A percentile compares a stretch with the other conserved stretches of the same genome.
These are phyloP conservation scores for Hemithea aestivaria DNA, from an alignment of 2,888 invertebrate species.

Conservation along the genomic window DNA sequence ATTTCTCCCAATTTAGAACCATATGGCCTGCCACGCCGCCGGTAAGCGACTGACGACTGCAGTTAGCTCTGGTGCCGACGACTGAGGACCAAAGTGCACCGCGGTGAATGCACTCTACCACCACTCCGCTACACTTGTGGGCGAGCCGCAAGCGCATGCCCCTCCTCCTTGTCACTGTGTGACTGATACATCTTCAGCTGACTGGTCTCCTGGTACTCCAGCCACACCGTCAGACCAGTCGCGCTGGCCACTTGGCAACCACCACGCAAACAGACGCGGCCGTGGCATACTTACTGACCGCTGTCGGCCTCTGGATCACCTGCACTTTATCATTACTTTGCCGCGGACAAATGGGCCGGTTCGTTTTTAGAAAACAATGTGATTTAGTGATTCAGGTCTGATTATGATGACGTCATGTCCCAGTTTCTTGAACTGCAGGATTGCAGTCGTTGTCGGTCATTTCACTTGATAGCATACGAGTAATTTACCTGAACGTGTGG, in stretches of 20 bases:
- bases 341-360: too few species aligned
- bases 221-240: conserved; percentile 56
- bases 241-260: conserved; percentile 73
- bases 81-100: conserved; percentile 14
- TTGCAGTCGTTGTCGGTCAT: background rate
- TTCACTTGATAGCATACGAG: conserved; percentile 3
- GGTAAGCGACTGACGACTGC: background rate
- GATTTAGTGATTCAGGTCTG: background rate
- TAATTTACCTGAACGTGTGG: too few species aligned
- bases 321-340: background rate
- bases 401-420: conserved; percentile 6
- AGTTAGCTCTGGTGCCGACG: too few species aligned
- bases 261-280: conserved; percentile 44
- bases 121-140: conserved; percentile 25
- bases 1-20: background rate
- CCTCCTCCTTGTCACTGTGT: conserved; percentile 23
- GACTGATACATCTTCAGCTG: conserved; percentile 26
- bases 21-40: background rate
- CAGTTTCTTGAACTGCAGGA: background rate
- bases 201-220: conserved; percentile 64
- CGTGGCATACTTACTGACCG: conserved; percentile 43
- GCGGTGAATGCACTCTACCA: conserved; percentile 41
- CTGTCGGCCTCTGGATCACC: conserved; percentile 8
- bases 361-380: too few species aligned
- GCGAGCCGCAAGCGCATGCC: conserved; percentile 17